Base-by-base conservation (phyloP, 1,140 invertebrate species). In the Drosophila littoralis region DNA sequence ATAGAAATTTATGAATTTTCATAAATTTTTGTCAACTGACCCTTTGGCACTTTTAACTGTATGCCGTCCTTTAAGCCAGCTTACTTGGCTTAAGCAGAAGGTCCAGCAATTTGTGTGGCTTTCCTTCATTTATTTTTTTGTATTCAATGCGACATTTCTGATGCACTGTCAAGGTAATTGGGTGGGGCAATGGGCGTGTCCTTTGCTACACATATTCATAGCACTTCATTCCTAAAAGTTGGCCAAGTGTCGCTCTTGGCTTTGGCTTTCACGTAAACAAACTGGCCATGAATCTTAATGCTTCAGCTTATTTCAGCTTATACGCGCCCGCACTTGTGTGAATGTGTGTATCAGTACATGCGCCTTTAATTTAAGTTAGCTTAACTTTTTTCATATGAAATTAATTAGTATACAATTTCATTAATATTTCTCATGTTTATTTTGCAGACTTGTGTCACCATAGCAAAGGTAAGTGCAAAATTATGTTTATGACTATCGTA, bases 401-500 rank as follows among this genome's bases (percentile, higher is more conserved):
- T 59, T 42, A 59, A 59, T 22, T 40, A 59, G 13, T 51, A 33
- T 7, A 45, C 35, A 42, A 46, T 71, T 64, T 12, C 4, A 64
- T 57, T 66, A 64, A 69, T 83, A 88, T 77, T 77, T 43, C 60
- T 51, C 17, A 52, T 70, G 17, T 9, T 38, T 77, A 15, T 43
- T n/a, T 88, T 88, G 12, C 84, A 88, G 84, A 45, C 67, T 46
- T 60, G 32, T 63, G 72, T 75, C 51, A 72, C 79, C 50, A 69
- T 51, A 77, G 69, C 54, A 77, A 88, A 88, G 77, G 83, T 88
- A 55, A 88, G 84, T 86, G 13, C 3, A 35, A 15, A 8, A 13
- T 5, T 5, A 28, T 28, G 22, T 28, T 28, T 28, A 28, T 28
- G 22, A 5, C 22, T 28, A 28, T 28, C 22, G 4, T 28, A 28